These are phyloP conservation scores for Pluvianellus socialis DNA, from an alignment of 2,113 vertebrate genomes.

Conservation along the genomic window DNA sequence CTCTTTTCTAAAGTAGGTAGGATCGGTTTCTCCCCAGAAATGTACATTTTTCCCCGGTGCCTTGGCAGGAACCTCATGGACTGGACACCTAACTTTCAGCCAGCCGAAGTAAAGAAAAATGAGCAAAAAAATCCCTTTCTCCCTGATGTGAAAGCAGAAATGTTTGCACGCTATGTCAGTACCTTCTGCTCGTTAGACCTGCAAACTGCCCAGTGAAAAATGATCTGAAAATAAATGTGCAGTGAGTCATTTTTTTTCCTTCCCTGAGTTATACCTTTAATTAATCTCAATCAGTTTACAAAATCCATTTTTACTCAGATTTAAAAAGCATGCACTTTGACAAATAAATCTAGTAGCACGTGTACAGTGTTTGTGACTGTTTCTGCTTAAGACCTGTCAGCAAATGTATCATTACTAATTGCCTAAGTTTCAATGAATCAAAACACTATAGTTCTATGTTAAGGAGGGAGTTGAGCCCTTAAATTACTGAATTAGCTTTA, in stretches of 20 bases:
- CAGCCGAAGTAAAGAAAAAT: conserved; percentile 25
- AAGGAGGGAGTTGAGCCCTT: not conserved
- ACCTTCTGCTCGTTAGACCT: conserved; percentile 30
- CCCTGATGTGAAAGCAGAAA: not conserved
- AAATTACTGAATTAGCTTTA: not conserved
- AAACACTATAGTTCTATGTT: not conserved
- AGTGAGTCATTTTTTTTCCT: conserved; percentile 14
- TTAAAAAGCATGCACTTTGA: conserved; percentile 15
- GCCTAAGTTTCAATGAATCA: not conserved
- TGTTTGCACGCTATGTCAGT: not conserved
- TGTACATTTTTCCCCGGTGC: not conserved
- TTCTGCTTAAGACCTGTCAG: conserved; percentile 27
- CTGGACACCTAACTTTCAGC: not conserved
- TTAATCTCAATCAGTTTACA: conserved; percentile 63
- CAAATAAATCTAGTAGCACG: conserved; percentile 37
- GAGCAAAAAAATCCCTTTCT: not conserved
- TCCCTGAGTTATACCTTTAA: conserved; percentile 45
- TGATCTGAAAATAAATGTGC: conserved; percentile 55
- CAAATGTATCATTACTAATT: conserved; percentile 28
- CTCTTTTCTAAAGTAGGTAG: not conserved
- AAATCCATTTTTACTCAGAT: conserved; percentile 52
- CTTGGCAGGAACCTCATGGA: not conserved
- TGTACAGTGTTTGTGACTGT: not conserved
- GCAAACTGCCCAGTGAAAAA: conserved; percentile 54
- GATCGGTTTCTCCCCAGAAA: not conserved